Conservation (phyloP, 2,113 vertebrate species). For the Riparia riparia region DNA sequence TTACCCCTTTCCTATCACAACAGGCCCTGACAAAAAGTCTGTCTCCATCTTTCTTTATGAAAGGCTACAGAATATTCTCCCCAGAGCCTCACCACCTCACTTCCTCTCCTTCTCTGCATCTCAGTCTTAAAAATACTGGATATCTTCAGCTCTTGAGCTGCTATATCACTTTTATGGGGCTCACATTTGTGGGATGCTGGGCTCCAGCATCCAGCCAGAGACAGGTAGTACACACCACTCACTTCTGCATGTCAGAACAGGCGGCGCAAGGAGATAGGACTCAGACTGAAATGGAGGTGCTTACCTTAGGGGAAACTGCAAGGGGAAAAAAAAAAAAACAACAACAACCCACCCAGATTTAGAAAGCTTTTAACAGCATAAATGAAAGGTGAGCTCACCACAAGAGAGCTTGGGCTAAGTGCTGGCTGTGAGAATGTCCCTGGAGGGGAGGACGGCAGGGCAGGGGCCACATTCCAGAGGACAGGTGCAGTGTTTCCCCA, state of each 20-base stretch:
- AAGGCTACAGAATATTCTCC: not conserved
- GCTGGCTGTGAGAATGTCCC: slow-evolving; percentile 23
- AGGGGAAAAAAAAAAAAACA: not conserved
- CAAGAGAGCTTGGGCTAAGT: slow-evolving; percentile 5
- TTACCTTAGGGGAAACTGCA: slow-evolving; percentile 29
- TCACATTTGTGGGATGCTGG: not conserved
- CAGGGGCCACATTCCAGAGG: not conserved
- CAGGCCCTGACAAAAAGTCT: not conserved
- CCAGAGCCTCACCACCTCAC: not conserved
- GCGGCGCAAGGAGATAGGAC: slow-evolving; percentile 9
- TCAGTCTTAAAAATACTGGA: not conserved
- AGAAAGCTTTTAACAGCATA: slow-evolving; percentile 46
- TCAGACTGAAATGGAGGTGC: slow-evolving; percentile 35
- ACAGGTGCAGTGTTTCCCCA: not conserved
- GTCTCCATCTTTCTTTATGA: not conserved
- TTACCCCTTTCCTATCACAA: not conserved
- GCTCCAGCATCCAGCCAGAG: not conserved
- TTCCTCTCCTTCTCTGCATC: not conserved
- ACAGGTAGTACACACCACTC: not conserved
- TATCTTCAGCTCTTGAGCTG: not conserved
- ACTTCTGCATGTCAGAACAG: not conserved
- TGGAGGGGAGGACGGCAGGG: not conserved
- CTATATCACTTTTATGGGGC: not conserved
- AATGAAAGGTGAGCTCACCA: slow-evolving; percentile 26
- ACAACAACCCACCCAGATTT: not conserved